These are phyloP conservation scores for Acanthochromis polyacanthus DNA, from an alignment of 2,113 vertebrate species.

Conservation along the genomic window DNA sequence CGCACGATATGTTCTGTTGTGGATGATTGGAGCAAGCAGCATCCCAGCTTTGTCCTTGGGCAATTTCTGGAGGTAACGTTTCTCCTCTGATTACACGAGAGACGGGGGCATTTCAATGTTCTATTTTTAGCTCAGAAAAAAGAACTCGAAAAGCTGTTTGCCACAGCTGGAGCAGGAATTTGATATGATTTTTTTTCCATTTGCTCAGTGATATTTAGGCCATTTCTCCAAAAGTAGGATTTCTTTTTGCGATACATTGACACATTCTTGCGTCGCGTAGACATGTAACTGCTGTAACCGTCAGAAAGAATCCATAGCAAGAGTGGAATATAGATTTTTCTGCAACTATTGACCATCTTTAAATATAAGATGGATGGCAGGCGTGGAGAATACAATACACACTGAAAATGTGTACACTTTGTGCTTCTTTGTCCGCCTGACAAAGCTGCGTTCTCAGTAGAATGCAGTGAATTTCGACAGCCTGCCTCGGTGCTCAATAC, in stretches of 20 bases:
- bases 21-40: neutral
- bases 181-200: slow-evolving; percentile 4
- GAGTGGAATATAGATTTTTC: slow-evolving; percentile 41
- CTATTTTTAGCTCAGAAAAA: slow-evolving; percentile 17
- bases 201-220: slow-evolving; percentile 2
- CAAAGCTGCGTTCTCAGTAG: slow-evolving; percentile 47
- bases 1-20: neutral
- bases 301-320: neutral
- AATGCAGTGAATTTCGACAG: slow-evolving; percentile 43
- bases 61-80: neutral
- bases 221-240: slow-evolving; percentile 2
- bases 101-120: neutral
- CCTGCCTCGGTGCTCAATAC: slow-evolving; percentile 12
- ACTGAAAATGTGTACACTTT: slow-evolving; percentile 37
- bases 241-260: neutral
- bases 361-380: slow-evolving; percentile 43
- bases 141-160: slow-evolving; percentile 9
- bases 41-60: slow-evolving; percentile 3
- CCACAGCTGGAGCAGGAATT: slow-evolving; percentile 7
- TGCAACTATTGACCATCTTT: slow-evolving; percentile 22
- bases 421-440: slow-evolving; percentile 49
- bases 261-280: neutral
- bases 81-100: neutral
- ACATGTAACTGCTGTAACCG: slow-evolving; percentile 13
- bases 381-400: slow-evolving; percentile 27